Percentiles rank a stretch among this genome's conserved stretches.
Conservation (phyloP, 2,797 vertebrate genomes). For the Melanotaenia boesemani region DNA sequence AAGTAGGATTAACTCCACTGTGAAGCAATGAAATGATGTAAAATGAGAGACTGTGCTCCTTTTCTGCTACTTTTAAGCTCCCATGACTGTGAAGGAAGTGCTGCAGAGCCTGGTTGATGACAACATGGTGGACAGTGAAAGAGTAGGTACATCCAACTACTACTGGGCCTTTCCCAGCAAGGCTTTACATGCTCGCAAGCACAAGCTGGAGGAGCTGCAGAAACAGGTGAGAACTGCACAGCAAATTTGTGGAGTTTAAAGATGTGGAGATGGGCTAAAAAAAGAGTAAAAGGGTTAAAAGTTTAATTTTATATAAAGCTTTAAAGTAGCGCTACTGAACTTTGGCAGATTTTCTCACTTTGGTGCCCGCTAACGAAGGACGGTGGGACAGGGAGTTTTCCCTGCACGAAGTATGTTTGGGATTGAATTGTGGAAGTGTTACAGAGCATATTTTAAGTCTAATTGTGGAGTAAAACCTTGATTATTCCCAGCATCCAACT, state of each 20-base stretch:
- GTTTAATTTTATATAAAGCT: no score
- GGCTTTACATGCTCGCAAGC: slow-evolving; percentile 88
- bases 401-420: no score
- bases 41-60: slow-evolving; percentile 2
- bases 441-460: no score
- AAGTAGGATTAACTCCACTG: slow-evolving; percentile 13
- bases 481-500: neutral
- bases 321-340: no score
- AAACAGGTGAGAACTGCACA: slow-evolving; percentile 85
- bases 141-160: slow-evolving; percentile 97
- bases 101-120: slow-evolving; percentile 97
- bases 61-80: slow-evolving; percentile 78
- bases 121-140: slow-evolving; percentile 95
- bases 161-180: slow-evolving; percentile 99
- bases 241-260: no score
- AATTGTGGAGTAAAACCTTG: neutral
- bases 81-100: slow-evolving; percentile 96
- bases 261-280: neutral
- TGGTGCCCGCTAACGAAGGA: no score
- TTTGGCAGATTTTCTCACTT: no score
- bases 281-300: no score
- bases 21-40: neutral
- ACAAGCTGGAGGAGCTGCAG: slow-evolving; percentile 88
- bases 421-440: no score
- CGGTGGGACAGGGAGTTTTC: no score